Base-by-base conservation (phyloP, 2,888 invertebrate species). In the Brachypterus glaber region DNA sequence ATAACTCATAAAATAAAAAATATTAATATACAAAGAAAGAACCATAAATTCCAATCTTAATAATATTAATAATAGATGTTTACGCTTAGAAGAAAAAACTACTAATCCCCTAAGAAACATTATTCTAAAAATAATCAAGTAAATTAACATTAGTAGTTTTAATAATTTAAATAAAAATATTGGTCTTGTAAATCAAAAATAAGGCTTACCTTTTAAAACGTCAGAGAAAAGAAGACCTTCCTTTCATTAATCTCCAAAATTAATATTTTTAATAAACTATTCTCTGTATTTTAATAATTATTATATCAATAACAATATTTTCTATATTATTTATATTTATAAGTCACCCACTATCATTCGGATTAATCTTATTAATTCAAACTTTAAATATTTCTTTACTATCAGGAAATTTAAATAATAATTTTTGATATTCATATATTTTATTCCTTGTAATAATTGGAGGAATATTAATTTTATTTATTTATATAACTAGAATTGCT, bases 211-310 rank as follows among this genome's bases (percentile, higher is more conserved):
- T 72, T 74, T 73, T 69, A 71, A 73, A 74, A 70, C 69, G 69
- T 72, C n/a, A n/a, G n/a, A n/a, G n/a, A n/a, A n/a, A n/a, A n/a
- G n/a, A n/a, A n/a, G n/a, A n/a, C n/a, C n/a, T n/a, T n/a, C 72
- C 67, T 70, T 69, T 73, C 71, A 58, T 72, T 75, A 77, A 77
- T 75, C 70, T 71, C 74, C 75, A 77, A 77, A 77, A 77, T 75
- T 77, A 76, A 73, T 69, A 75, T 77, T 77, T 77, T 64, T 47
- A n/a, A 54, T 21, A 21, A 21, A 21, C 21, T 21, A 21, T n/a
- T 21, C 21, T 21, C 21, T 21, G 21, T 37, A 58, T 62, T 54
- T 49, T 58, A 44, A 47, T 54, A 35, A 33, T 55, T 24, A 39
- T 55, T 48, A 41, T 51, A n/a, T n/a, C n/a, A 40, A 49, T 57